phyloP scores from a whole-genome alignment of 1,140 invertebrate species.

The Armadillidium nasatum region DNA sequence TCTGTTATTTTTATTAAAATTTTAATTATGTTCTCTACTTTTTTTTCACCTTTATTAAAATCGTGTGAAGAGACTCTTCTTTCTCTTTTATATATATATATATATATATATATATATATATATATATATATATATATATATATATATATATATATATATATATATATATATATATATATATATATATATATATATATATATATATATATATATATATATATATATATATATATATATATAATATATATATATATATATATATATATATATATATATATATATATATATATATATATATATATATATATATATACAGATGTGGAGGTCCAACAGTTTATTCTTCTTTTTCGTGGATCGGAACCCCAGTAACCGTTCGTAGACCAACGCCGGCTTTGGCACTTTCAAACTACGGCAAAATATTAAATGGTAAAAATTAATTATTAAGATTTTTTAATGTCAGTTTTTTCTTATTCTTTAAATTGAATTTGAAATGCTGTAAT shows the following conservation, averaged over 20 bases:
- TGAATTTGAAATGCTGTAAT: no score
- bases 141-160: not conserved
- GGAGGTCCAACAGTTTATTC: conserved; percentile 47
- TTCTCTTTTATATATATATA: no score
- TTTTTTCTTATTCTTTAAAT: no score
- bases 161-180: not conserved
- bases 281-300: not conserved
- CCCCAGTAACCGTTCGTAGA: conserved; percentile 50
- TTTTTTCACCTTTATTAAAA: no score
- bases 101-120: not conserved
- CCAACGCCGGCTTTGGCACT: conserved; percentile 44
- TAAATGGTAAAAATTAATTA: conserved; percentile 17
- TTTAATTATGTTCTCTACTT: no score
- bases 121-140: not conserved
- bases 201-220: not conserved
- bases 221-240: not conserved
- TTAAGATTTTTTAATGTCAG: no score
- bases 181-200: not conserved
- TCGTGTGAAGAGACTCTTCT: no score
- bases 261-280: not conserved
- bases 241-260: not conserved
- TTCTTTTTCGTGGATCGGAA: conserved; percentile 46
- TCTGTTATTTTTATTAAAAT: no score
- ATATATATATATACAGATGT: conserved; percentile 32
- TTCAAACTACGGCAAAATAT: conserved; percentile 29